Evolutionary conservation across 1,140 invertebrate species (phyloP).

Genomic region (Saxidomus purpurata): DNA sequence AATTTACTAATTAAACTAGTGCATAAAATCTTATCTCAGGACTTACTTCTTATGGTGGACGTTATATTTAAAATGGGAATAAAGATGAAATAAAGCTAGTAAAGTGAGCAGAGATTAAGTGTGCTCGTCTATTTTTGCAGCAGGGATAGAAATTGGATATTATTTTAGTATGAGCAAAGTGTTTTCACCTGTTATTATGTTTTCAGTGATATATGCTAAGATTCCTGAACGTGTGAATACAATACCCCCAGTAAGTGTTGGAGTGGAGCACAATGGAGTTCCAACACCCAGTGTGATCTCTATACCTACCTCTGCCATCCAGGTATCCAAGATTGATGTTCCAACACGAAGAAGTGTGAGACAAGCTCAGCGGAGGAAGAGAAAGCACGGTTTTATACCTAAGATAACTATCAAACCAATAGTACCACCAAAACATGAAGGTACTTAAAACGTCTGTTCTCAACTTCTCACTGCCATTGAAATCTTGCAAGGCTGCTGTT

Average conservation of each 20-base stretch:
- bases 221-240: conserved; percentile 69
- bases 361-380: conserved; percentile 71
- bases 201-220: conserved; percentile 79
- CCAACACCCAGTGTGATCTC: conserved; percentile 1
- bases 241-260: conserved; percentile 40
- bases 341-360: conserved; percentile 69
- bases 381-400: conserved; percentile 72
- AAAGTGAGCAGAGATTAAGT: too few relatives aligned
- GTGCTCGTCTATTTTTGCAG: too few relatives aligned
- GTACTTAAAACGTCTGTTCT: background rate
- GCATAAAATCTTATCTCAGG: too few relatives aligned
- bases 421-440: conserved; percentile 66
- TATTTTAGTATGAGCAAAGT: too few relatives aligned
- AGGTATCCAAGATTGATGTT: background rate
- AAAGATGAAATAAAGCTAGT: background rate
- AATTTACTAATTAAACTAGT: too few relatives aligned
- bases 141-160: too few relatives aligned
- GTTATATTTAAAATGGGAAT: too few relatives aligned
- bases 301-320: background rate
- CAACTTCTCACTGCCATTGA: too few relatives aligned
- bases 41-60: too few relatives aligned
- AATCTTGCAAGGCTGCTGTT: too few relatives aligned
- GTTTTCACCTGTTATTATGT: conserved; percentile 20
- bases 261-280: conserved; percentile 19
- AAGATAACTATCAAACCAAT: conserved; percentile 76